A percentile compares a stretch with the other conserved stretches of the same genome.
Conservation (phyloP, 1,140 invertebrate species). For the Thaumatotibia leucotreta region DNA sequence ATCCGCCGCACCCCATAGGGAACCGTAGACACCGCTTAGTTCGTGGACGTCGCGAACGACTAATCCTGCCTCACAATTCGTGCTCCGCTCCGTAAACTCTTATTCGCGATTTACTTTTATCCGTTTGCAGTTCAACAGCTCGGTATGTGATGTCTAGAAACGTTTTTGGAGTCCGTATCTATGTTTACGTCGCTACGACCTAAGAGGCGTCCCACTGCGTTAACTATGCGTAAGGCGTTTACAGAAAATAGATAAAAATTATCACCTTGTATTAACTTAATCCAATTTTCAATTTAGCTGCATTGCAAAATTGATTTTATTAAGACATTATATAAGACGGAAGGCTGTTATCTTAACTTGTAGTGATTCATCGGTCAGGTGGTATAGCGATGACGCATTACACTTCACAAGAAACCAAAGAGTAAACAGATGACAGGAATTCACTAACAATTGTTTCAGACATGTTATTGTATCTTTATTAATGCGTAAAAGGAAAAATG, state of each 20-base stretch:
- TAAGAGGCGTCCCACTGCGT: constrained; percentile 3
- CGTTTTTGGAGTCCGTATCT: not conserved
- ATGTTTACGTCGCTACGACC: constrained; percentile 1
- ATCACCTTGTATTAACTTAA: not conserved
- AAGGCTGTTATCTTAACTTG: too few species aligned
- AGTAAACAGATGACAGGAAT: not conserved
- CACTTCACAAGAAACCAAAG: not conserved
- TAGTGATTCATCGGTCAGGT: not conserved
- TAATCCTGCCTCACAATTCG: not conserved
- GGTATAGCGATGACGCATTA: not conserved
- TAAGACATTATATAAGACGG: not conserved
- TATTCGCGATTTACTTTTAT: not conserved
- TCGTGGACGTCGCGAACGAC: not conserved
- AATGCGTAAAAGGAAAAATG: too few species aligned
- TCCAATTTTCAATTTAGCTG: not conserved
- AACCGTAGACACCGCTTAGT: not conserved
- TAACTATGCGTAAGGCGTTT: not conserved
- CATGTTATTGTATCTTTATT: too few species aligned
- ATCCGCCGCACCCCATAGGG: not conserved
- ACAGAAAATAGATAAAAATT: not conserved
- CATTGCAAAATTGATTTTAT: not conserved
- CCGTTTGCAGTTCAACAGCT: not conserved
- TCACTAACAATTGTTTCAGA: not conserved
- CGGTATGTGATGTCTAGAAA: not conserved
- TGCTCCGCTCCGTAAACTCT: not conserved